These are phyloP conservation scores for Parambassis ranga DNA, from an alignment of 2,797 vertebrate species.

Conservation along the genomic window DNA sequence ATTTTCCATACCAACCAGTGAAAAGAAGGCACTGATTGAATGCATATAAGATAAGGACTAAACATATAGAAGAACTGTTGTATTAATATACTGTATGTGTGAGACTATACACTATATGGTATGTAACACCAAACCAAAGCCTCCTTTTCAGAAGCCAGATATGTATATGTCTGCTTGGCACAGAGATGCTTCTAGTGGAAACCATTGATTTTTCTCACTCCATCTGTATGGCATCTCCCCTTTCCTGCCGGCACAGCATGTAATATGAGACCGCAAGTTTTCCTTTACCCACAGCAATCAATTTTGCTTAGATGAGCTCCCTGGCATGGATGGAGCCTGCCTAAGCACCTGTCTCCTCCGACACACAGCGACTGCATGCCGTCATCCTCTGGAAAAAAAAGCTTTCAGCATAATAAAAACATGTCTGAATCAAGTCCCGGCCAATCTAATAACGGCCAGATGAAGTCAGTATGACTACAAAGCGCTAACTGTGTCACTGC, in stretches of 20 bases:
- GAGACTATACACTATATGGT: neutral
- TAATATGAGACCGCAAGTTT: slow-evolving; percentile 72
- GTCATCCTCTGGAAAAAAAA: slow-evolving; percentile 30
- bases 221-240: slow-evolving; percentile 42
- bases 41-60: slow-evolving; percentile 1
- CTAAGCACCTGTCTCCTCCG: slow-evolving; percentile 58
- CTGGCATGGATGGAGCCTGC: slow-evolving; percentile 42
- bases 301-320: slow-evolving; percentile 62
- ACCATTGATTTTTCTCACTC: slow-evolving; percentile 71
- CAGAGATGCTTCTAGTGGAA: slow-evolving; percentile 47
- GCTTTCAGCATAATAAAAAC: slow-evolving; percentile 63
- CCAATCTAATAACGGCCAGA: slow-evolving; percentile 59
- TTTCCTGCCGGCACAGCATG: slow-evolving; percentile 67
- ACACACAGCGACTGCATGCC: slow-evolving; percentile 29
- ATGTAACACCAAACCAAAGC: slow-evolving; percentile 8
- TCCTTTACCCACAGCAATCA: slow-evolving; percentile 68
- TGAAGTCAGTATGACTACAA: slow-evolving; percentile 39
- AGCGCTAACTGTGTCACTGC: slow-evolving; percentile 44
- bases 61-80: slow-evolving; percentile 10
- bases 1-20: slow-evolving; percentile 69
- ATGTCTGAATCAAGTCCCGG: slow-evolving; percentile 47
- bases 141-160: slow-evolving; percentile 22
- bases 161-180: slow-evolving; percentile 31
- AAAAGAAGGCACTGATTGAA: slow-evolving; percentile 38
- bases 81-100: slow-evolving; percentile 12